A percentile compares a stretch with the other conserved stretches of the same genome.
phyloP scores from a whole-genome alignment of 2,113 vertebrate genomes.

The Heterotis niloticus region DNA sequence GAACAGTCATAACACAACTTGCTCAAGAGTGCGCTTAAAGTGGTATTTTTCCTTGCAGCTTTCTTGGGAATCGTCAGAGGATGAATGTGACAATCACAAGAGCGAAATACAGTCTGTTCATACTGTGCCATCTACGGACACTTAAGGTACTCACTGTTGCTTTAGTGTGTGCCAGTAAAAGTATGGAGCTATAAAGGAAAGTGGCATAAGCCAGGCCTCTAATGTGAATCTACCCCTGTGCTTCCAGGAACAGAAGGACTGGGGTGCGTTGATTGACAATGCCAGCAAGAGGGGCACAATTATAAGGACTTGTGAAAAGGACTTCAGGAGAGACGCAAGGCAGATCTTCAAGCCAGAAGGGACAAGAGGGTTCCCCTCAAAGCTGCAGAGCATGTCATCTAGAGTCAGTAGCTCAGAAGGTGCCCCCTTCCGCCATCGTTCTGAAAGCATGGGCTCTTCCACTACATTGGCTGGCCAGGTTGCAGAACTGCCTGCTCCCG shows the following conservation, averaged over 20 bases:
- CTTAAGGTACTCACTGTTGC: slow-evolving; percentile 59
- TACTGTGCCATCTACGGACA: slow-evolving; percentile 73
- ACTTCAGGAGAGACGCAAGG: slow-evolving; percentile 54
- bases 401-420: not conserved
- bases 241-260: slow-evolving; percentile 70
- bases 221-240: not conserved
- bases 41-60: slow-evolving; percentile 54
- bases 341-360: slow-evolving; percentile 66
- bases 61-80: slow-evolving; percentile 74
- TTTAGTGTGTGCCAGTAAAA: not conserved
- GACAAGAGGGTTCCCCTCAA: slow-evolving; percentile 25
- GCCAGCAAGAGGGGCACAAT: slow-evolving; percentile 68
- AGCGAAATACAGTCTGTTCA: slow-evolving; percentile 78
- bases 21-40: not conserved
- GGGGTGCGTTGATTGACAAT: slow-evolving; percentile 74
- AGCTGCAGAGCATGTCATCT: not conserved
- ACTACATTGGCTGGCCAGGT: not conserved
- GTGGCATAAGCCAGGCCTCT: too few relatives aligned
- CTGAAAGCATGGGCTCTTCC: not conserved
- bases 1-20: too few relatives aligned
- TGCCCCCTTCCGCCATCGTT: not conserved
- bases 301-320: slow-evolving; percentile 57
- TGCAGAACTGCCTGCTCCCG: not conserved
- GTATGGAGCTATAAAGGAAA: not conserved
- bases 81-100: slow-evolving; percentile 81